A percentile compares a stretch with the other conserved stretches of the same genome.
phyloP scores from a whole-genome alignment of 2,888 invertebrate species.

The Limnephilus rhombicus region DNA sequence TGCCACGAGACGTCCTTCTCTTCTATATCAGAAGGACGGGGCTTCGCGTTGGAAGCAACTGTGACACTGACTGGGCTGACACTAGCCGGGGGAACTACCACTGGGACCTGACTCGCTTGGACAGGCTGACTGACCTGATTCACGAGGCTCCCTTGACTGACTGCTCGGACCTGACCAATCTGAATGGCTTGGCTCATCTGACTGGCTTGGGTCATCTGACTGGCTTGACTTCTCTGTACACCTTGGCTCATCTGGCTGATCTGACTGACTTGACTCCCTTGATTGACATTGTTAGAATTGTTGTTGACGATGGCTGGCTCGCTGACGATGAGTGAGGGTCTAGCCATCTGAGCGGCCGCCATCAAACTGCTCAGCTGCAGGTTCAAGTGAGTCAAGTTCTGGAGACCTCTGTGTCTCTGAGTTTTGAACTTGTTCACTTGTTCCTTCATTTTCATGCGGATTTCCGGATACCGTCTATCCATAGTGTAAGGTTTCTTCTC shows the following conservation, averaged over 20 bases:
- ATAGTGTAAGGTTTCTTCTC: slow-evolving; percentile 48
- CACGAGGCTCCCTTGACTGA: slow-evolving; percentile 1
- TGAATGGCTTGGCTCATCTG: neutral
- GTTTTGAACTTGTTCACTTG: slow-evolving; percentile 40
- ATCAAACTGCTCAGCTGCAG: slow-evolving; percentile 42
- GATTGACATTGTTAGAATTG: slow-evolving; percentile 37
- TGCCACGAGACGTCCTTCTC: slow-evolving; percentile 59
- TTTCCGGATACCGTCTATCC: slow-evolving; percentile 12
- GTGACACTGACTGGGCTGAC: neutral
- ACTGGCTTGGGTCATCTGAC: neutral
- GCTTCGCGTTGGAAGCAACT: slow-evolving; percentile 21
- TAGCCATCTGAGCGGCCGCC: neutral
- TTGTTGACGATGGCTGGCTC: neutral
- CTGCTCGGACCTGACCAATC: neutral
- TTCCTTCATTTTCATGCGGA: slow-evolving; percentile 50
- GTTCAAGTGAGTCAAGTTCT: slow-evolving; percentile 40
- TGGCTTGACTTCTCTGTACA: neutral
- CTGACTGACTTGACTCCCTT: neutral
- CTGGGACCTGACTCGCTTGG: neutral
- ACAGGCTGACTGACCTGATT: slow-evolving; percentile 8
- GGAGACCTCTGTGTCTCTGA: slow-evolving; percentile 49
- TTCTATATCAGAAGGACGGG: neutral
- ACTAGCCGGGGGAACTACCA: neutral
- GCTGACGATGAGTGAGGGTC: neutral
- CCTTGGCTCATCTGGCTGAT: neutral